Base-by-base conservation (phyloP, 2,113 vertebrate species). In the Gambusia holbrooki region DNA sequence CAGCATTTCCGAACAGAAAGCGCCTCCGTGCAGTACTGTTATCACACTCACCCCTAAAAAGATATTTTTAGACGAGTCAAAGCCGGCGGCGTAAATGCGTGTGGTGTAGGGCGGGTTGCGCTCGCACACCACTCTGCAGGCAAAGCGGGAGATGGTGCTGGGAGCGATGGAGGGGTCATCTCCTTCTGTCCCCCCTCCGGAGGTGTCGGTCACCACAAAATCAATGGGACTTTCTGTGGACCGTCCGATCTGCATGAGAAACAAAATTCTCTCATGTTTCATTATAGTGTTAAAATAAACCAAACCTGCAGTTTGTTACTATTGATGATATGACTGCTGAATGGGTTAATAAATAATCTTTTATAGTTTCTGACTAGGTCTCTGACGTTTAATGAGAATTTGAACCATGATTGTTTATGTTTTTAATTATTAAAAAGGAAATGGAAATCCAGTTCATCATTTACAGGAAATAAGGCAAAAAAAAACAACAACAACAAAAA, bases 151-250 rank as follows among this genome's bases (percentile, higher is more conserved):
- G 69, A 99, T 99, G 75, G 98, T 99, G 94, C 98, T 99, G 62
- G 98, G 98, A 0, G 97, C 97, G 13, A 98, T 96, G 73, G 96
- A 97, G 1, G 96, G 92, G 82, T 98, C 97, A 2, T 99, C 98
- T 0, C 91, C 94, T 70, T 96, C 94, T 69, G 93, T 94, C 0
- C 88, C 92, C 6, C 87, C 92, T 51, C 96, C 93, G 22, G 97
- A 93, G 0, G 97, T 99, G 90, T 99, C 98, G 2, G 97, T 99
- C 66, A 99, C 98, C 73, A 99, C 97, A 83, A 99, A 99, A 94
- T 99, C 98, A 73, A 99, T 99, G 17, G 98, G 98, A 80, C 97
- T 98, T 82, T 99, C 98, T 62, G 97, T 99, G 66, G 98, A 99
- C 66, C 98, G 95, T 54, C 98, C 98, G 73, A 99, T 97, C 97